Percentiles rank a stretch among this genome's conserved stretches.
Conservation (phyloP, 1,140 invertebrate genomes). For the Drosophila truncata region DNA sequence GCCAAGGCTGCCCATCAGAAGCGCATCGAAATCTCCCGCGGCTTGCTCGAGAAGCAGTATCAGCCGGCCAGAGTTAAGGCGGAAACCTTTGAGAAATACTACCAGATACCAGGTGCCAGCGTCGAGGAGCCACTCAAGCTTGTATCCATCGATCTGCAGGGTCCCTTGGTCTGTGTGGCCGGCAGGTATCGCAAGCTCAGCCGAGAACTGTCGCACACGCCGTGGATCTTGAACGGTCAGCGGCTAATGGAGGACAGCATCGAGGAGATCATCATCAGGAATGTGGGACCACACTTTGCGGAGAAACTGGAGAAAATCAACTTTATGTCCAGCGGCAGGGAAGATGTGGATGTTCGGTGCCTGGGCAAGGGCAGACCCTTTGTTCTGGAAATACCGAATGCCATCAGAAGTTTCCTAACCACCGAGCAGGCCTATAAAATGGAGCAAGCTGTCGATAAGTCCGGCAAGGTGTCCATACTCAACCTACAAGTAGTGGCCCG, state of each 20-base stretch:
- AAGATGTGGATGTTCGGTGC: constrained; percentile 96
- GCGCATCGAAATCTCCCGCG: constrained; percentile 86
- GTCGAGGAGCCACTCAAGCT: constrained; percentile 82
- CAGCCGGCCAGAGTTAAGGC: constrained; percentile 78
- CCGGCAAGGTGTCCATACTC: constrained; percentile 88
- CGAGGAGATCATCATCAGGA: constrained; percentile 94
- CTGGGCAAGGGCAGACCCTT: constrained; percentile 95
- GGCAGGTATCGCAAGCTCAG: constrained; percentile 95
- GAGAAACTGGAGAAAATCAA: constrained; percentile 85
- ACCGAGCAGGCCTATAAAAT: constrained; percentile 80
- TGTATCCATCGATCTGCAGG: constrained; percentile 86
- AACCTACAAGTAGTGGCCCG: constrained; percentile 89
- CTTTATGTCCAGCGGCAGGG: constrained; percentile 96
- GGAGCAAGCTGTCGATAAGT: constrained; percentile 88
- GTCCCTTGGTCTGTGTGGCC: constrained; percentile 88
- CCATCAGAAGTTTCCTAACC: constrained; percentile 87
- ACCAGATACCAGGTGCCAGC: constrained; percentile 85
- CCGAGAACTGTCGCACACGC: constrained; percentile 95
- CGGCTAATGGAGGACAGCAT: constrained; percentile 94
- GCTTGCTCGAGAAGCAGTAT: constrained; percentile 86
- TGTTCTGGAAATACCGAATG: constrained; percentile 92
- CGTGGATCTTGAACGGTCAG: constrained; percentile 95
- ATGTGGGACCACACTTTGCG: constrained; percentile 86
- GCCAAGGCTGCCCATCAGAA: constrained; percentile 50
- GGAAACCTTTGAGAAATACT: constrained; percentile 86